These are phyloP conservation scores for Cybosia mesomella DNA, from an alignment of 2,888 invertebrate species.

Conservation along the genomic window DNA sequence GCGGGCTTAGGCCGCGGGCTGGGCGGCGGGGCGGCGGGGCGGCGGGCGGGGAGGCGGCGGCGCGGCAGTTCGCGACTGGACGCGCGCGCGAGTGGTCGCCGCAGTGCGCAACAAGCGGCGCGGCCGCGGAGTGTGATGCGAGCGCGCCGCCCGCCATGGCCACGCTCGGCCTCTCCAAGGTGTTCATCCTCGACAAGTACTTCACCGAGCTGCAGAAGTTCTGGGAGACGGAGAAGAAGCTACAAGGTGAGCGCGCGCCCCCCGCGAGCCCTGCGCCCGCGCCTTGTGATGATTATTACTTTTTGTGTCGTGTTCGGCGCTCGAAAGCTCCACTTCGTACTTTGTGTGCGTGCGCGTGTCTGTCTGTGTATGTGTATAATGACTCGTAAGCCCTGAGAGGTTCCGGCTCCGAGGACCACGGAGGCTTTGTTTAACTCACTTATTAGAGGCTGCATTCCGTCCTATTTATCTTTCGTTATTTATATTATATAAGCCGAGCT, in stretches of 20 bases:
- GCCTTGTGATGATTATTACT: conserved; percentile 55
- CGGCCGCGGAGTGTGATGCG: conserved; percentile 79
- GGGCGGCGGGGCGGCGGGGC: conserved; percentile 31
- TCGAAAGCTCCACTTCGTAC: conserved; percentile 58
- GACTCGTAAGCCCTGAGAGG: conserved; percentile 43
- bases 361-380: conserved; percentile 44
- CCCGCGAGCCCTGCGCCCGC: conserved; percentile 36
- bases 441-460: neutral
- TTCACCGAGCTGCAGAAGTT: conserved; percentile 98
- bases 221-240: conserved; percentile 98
- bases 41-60: conserved; percentile 34
- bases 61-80: conserved; percentile 57
- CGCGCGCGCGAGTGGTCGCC: conserved; percentile 72
- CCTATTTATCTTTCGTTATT: neutral
- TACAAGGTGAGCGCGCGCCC: conserved; percentile 92
- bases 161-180: conserved; percentile 98
- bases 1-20: conserved; percentile 36
- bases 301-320: conserved; percentile 61
- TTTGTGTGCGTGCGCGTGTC: conserved; percentile 39
- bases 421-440: neutral
- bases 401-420: conserved; percentile 23
- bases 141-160: conserved; percentile 91
- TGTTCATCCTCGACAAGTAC: conserved; percentile 99
- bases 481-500: neutral
- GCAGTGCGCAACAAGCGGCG: conserved; percentile 68